Base-by-base conservation (phyloP, 2,113 vertebrate species). In the Boleophthalmus pectinirostris region DNA sequence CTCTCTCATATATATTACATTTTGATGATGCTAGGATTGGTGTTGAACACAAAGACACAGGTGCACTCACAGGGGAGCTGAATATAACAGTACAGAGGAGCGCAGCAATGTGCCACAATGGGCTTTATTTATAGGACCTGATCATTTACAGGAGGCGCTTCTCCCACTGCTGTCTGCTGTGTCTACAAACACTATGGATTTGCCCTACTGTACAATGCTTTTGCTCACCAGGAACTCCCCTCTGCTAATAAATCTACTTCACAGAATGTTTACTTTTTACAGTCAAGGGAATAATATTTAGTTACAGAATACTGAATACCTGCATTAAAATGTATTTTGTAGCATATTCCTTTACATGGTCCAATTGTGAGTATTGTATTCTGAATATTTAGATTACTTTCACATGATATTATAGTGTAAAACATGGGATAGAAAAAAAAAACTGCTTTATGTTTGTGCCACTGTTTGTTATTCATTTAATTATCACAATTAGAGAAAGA, bases 21-120 rank as follows among this genome's bases (percentile, higher is more conserved):
- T 80, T 72, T 70, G 67, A 85, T 80, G 75, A 67, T 61, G 68
- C 68, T n/a, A 20, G 23, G 38, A 70, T 47, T 60, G 12, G 51
- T 73, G 18, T 57, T 79, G 51, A 61, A 68, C 73, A 77, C 65
- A 71, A 5, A 83, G 45, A 60, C 29, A 73, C 51, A 47, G 51
- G 70, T 43, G 18, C 46, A 56, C 20, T 51, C 43, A 58, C 3
- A 43, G 8, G 56, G 56, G 67, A 46, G 25, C 51, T 63, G 54
- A 82, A 68, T 23, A 49, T 51, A 78, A 79, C 29, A n/a, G n/a
- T n/a, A n/a, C 70, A 58, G 60, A 11, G 46, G 24, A 66, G 46
- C 65, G 82, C n/a, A 9, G 45, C 61, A 13, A 21, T 46, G 6
- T 60, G 35, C 70, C 24, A 8, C 23, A 69, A 69, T 78, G 66